These are phyloP conservation scores for Aphaenogaster floridana DNA, from an alignment of 1,140 invertebrate species.

Conservation along the genomic window DNA sequence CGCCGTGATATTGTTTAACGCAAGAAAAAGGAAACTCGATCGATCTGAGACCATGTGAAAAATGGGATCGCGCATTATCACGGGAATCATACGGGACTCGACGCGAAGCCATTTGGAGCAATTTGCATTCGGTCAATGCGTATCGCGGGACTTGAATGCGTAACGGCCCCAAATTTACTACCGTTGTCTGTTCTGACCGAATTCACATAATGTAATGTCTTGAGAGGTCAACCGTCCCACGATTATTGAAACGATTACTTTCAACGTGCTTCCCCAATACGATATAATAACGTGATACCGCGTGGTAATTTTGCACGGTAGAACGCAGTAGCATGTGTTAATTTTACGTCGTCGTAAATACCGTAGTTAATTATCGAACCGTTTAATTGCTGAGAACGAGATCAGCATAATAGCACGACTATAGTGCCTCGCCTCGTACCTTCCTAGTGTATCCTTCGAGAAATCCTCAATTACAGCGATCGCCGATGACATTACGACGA, in stretches of 20 bases:
- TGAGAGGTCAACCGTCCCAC: neutral
- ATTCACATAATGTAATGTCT: slow-evolving; percentile 16
- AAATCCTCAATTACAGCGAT: slow-evolving; percentile 83
- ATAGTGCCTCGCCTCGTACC: slow-evolving; percentile 74
- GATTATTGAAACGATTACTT: neutral
- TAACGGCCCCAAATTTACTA: slow-evolving; percentile 57
- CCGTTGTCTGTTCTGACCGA: slow-evolving; percentile 42
- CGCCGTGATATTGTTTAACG: neutral
- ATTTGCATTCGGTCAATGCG: slow-evolving; percentile 38
- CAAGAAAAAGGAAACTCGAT: neutral
- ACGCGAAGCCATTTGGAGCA: slow-evolving; percentile 12
- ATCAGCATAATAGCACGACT: neutral
- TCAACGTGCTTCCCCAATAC: neutral
- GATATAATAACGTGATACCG: neutral
- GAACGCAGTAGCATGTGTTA: too few species aligned
- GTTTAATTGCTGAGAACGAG: slow-evolving; percentile 1
- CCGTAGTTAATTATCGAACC: neutral
- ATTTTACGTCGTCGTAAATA: neutral
- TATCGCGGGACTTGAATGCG: slow-evolving; percentile 33
- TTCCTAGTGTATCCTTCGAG: slow-evolving; percentile 84
- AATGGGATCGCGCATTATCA: slow-evolving; percentile 37
- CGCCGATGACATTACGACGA: slow-evolving; percentile 84
- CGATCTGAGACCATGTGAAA: neutral
- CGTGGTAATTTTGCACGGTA: neutral
- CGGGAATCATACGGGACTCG: slow-evolving; percentile 31